Base-by-base conservation (phyloP, 2,888 invertebrate genomes). In the Ochropleura leucogaster region DNA sequence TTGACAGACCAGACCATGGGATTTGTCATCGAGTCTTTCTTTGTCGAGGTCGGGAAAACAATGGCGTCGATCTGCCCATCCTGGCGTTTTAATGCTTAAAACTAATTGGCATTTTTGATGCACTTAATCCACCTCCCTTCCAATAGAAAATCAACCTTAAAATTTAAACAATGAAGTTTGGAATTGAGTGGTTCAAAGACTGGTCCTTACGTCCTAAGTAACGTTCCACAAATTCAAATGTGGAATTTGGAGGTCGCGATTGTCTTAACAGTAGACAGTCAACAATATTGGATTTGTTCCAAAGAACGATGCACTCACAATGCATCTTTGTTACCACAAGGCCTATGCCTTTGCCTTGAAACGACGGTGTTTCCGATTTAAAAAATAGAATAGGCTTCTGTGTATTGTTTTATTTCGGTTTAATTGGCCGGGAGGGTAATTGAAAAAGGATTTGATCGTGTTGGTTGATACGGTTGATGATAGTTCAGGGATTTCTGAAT, bases 281-380 rank as follows among this genome's bases (percentile, higher is more conserved):
- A 92, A 94, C 94, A 94, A 94, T 96, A 94, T 96, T 96, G 96
- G 96, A 96, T 95, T 94, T 90, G 95, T 95, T 96, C 96, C 96
- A 96, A 95, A 90, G 91, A 89, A 88, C 90, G 90, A 90, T 89
- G 91, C 88, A 88, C 87, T 86, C 92, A 96, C 96, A 96, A 96
- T 96, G 95, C 95, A 94, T 93, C 95, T 95, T 95, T 95, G 95
- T 96, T 95, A 93, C 90, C 90, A 87, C 92, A 92, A 94, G 95
- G 94, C 90, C 92, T 89, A 90, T 88, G 87, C 89, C 90, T 90
- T 91, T 89, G 93, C 94, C 95, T 95, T 94, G 93, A 79, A 86
- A 84, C 82, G 84, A 89, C 86, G 88, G 85, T 87, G 91, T 88
- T 92, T 93, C 93, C 92, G 91, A 92, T 89, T 87, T 60, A 80